phyloP scores from a whole-genome alignment of 2,113 vertebrate species.

The Proterorhinus semilunaris region DNA sequence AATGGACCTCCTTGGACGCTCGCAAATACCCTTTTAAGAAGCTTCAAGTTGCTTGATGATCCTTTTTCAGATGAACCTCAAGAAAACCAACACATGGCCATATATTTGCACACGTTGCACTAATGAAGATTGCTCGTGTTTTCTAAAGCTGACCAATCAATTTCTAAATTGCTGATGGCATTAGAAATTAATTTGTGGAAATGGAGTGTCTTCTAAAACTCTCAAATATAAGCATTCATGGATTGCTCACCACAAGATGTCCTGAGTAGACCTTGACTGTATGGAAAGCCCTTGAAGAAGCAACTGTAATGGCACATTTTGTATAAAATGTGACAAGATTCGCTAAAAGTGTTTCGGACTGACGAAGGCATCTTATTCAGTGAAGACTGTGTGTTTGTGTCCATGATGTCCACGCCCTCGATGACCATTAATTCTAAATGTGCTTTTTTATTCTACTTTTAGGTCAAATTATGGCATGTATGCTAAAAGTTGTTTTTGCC shows the following conservation, averaged over 20 bases:
- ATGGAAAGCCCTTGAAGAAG: conserved; percentile 22
- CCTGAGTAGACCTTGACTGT: neutral
- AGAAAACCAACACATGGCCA: conserved; percentile 25
- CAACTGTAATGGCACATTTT: conserved; percentile 33
- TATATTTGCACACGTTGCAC: conserved; percentile 3
- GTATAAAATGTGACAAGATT: conserved; percentile 36
- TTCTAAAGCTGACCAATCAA: conserved; percentile 2
- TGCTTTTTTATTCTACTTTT: conserved; percentile 92
- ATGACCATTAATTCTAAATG: conserved; percentile 92
- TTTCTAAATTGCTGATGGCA: conserved; percentile 10
- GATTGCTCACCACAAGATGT: conserved; percentile 27
- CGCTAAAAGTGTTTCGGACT: conserved; percentile 41
- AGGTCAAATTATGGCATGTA: conserved; percentile 93
- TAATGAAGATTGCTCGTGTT: conserved; percentile 25
- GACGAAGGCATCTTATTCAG: conserved; percentile 65
- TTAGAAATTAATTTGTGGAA: conserved; percentile 28
- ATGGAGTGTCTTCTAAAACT: conserved; percentile 11
- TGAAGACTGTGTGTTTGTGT: conserved; percentile 94
- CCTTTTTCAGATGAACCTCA: conserved; percentile 1
- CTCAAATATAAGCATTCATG: conserved; percentile 2
- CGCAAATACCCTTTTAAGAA: conserved; percentile 17
- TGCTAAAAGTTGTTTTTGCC: conserved; percentile 99
- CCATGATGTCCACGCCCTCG: conserved; percentile 88
- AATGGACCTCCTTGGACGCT: conserved; percentile 5
- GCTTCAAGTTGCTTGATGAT: conserved; percentile 9